phyloP scores from a whole-genome alignment of 2,888 invertebrate species.

The Tachina lurida region DNA sequence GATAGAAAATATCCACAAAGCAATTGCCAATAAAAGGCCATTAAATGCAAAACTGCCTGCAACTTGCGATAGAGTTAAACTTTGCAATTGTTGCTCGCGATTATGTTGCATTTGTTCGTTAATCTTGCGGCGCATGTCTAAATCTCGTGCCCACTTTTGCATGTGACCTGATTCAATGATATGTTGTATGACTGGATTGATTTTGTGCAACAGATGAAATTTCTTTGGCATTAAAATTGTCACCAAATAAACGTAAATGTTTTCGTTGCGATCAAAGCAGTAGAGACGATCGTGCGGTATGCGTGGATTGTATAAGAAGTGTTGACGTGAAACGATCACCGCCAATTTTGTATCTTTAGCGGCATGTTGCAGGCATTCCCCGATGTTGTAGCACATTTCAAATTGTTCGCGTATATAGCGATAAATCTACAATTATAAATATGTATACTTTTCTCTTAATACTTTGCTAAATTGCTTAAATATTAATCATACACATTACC shows the following conservation, averaged over 20 bases:
- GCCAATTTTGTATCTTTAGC: slow-evolving; percentile 76
- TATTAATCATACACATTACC: slow-evolving; percentile 72
- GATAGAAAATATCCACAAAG: slow-evolving; percentile 72
- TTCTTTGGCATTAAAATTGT: slow-evolving; percentile 80
- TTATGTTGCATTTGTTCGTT: slow-evolving; percentile 75
- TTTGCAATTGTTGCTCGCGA: slow-evolving; percentile 74
- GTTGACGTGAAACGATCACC: slow-evolving; percentile 80
- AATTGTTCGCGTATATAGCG: slow-evolving; percentile 79
- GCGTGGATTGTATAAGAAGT: slow-evolving; percentile 80
- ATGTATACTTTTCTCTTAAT: not conserved
- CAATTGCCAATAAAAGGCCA: slow-evolving; percentile 71
- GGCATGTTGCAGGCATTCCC: slow-evolving; percentile 78
- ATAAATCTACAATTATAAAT: slow-evolving; percentile 75
- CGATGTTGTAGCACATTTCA: slow-evolving; percentile 79
- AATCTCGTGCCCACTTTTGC: slow-evolving; percentile 81
- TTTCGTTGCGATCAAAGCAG: slow-evolving; percentile 80
- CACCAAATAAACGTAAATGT: slow-evolving; percentile 80
- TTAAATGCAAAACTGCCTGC: slow-evolving; percentile 77
- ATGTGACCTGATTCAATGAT: slow-evolving; percentile 82
- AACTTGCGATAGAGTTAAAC: slow-evolving; percentile 77
- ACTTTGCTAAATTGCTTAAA: not conserved
- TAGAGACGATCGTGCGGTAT: slow-evolving; percentile 78
- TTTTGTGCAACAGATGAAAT: slow-evolving; percentile 79
- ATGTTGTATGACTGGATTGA: slow-evolving; percentile 80
- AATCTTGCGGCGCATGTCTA: slow-evolving; percentile 78